Conservation (phyloP, 2,888 invertebrate genomes). For the Apamea monoglypha region DNA sequence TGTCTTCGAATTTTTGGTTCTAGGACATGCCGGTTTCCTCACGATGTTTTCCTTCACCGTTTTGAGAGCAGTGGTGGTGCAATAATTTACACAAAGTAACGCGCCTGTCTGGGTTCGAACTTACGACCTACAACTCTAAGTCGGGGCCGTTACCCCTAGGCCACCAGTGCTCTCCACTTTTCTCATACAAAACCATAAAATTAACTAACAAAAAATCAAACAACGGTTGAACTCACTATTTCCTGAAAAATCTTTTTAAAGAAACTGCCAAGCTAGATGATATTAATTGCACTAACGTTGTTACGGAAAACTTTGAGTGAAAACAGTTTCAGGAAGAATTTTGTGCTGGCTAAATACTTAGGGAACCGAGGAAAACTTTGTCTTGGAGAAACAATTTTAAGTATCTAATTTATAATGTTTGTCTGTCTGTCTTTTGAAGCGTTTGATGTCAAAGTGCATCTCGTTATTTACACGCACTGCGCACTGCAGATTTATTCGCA, state of each 20-base stretch:
- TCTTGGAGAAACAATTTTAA: slow-evolving; percentile 17
- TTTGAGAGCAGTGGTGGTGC: too few species aligned
- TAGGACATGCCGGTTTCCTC: too few species aligned
- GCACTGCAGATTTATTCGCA: too few species aligned
- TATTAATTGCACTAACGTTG: slow-evolving; percentile 47
- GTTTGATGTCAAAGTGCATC: not conserved
- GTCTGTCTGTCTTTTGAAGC: not conserved
- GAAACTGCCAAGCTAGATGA: slow-evolving; percentile 1
- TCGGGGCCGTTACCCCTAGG: too few species aligned
- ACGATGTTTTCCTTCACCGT: too few species aligned
- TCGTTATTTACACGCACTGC: not conserved
- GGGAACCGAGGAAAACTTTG: slow-evolving; percentile 1
- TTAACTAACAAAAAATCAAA: slow-evolving; percentile 12
- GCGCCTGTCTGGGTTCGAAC: too few species aligned
- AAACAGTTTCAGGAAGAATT: slow-evolving; percentile 43
- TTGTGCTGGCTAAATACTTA: slow-evolving; percentile 42
- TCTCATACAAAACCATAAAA: not conserved
- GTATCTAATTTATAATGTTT: slow-evolving; percentile 20
- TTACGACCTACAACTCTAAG: too few species aligned
- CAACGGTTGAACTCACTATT: not conserved
- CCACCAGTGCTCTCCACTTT: not conserved
- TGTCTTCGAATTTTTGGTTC: too few species aligned
- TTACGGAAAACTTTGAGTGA: slow-evolving; percentile 27
- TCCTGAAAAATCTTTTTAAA: slow-evolving; percentile 30
- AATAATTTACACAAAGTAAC: too few species aligned